Base-by-base conservation (phyloP, 2,113 vertebrate species). In the Entosphenus tridentatus region DNA sequence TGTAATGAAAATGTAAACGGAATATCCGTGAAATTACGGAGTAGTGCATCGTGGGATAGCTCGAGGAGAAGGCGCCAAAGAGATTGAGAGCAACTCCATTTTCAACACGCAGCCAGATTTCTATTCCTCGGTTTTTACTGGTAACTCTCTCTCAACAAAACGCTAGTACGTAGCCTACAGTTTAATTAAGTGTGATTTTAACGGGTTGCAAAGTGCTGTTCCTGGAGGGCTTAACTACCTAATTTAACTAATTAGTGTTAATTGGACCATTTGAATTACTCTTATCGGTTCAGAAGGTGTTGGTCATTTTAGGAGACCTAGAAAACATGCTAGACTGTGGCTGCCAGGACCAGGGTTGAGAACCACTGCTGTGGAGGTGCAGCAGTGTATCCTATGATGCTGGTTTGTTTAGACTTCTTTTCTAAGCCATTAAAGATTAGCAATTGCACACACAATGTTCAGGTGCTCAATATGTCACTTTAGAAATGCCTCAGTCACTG, bases 331-430 rank as follows among this genome's bases (percentile, higher is more conserved):
- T 70, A 72, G 70, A 71, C 70, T 62, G 12, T 71, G 56, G 67
- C 71, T 72, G 70, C 13, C 55, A 21, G 70, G 72, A 67, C 67
- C 73, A 71, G 70, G 57, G 57, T 68, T 70, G 57, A 59, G 68
- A 57, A 55, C 58, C 16, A 68, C 54, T 70, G 59, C 55, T 65
- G 59, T 17, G 11, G 1, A 4, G 8, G 13, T 9, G 12, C 3
- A 74, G 71, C 74, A 71, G 71, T 71, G 70, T 72, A 39, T 67
- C 59, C 56, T 74, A 74, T 12, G 70, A 13, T 71, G 75, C 75
- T 76, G 67, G 69, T 72, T 68, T 70, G 68, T 67, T 71, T 72
- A 72, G 70, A 72, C 39, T 39, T 8, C 9, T 67, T 39, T 39
- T 39, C 6, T 39, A 39, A 39, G 4, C 39, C 39, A 39, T 39